phyloP scores from a whole-genome alignment of 2,888 invertebrate species.

The Lithophane leautieri region DNA sequence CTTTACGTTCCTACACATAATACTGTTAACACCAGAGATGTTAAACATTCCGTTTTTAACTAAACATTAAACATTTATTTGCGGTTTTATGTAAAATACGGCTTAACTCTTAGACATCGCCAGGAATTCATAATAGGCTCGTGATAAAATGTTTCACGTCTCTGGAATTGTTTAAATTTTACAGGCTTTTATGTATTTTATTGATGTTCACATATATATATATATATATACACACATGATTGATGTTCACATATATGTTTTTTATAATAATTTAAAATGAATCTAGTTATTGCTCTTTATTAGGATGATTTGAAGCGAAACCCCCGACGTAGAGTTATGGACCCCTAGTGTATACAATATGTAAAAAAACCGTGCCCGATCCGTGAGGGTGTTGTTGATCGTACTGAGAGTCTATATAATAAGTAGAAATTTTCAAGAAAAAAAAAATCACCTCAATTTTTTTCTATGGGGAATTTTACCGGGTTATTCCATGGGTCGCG shows the following conservation, averaged over 20 bases:
- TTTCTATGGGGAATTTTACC: too few relatives aligned
- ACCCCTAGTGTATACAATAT: slow-evolving; percentile 28
- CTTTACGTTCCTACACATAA: slow-evolving; percentile 43
- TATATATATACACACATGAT: too few relatives aligned
- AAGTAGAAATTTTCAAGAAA: too few relatives aligned
- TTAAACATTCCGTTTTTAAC: slow-evolving; percentile 24
- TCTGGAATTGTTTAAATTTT: slow-evolving; percentile 53
- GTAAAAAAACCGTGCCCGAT: too few relatives aligned
- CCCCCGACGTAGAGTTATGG: slow-evolving; percentile 28
- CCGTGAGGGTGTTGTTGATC: too few relatives aligned
- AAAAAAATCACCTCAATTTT: too few relatives aligned
- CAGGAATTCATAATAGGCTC: slow-evolving; percentile 22
- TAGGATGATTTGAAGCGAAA: slow-evolving; percentile 31
- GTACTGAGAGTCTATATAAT: too few relatives aligned
- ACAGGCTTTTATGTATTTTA: slow-evolving; percentile 45
- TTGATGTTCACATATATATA: too few relatives aligned
- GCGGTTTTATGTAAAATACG: slow-evolving; percentile 37
- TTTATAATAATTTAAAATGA: slow-evolving; percentile 41
- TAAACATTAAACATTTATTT: slow-evolving; percentile 29
- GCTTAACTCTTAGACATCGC: slow-evolving; percentile 8
- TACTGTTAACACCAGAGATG: slow-evolving; percentile 28
- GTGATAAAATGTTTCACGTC: slow-evolving; percentile 35
- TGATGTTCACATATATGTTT: too few relatives aligned
- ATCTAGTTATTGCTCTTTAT: slow-evolving; percentile 28
- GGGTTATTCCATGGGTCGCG: too few relatives aligned